Evolutionary conservation across 2,888 invertebrate species (phyloP), one percentile per base, ranked within the genome.

Genomic region (Limenitis camilla): DNA sequence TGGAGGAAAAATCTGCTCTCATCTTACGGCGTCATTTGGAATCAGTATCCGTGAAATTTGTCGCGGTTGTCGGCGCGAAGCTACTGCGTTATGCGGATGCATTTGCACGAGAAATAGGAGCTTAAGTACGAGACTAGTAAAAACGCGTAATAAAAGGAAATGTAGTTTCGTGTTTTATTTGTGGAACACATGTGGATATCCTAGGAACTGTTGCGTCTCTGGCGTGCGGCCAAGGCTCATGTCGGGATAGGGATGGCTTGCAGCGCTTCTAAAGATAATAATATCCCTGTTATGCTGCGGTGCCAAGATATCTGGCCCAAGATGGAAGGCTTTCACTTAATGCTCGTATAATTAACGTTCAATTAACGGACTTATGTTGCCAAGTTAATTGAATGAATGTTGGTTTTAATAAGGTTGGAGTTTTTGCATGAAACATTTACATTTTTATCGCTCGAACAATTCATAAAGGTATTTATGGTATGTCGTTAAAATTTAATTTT

Each of bases 1-100:
- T 62, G 61, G 69, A 68, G 74, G 76, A 72, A 74, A 74, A 81
- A 78, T 79, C 73, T 73, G 69, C 67, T 72, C 74, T 66, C 80
- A 69, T 76, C 80, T 83, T 66, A 67, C 62, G 61, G 68, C 67
- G 65, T 73, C 73, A 68, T 75, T 73, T 67, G 66, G 62, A 75
- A 55, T 76, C 84, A 79, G 69, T 71, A 64, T 55, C 80, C 82
- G 83, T 86, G 80, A 86, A 86, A 86, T 86, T 84, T 69, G 76
- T 69, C 76, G 76, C 73, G 74, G 74, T 76, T 75, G 68, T 68
- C 64, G 61, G 61, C 62, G 62, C 62, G 66, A 62, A 68, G 66
- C 65, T 53, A 49, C 53, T 53, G 51, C 49, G 55, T 53, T 56
- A 56, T 55, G 59, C 47, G 53, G 57, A 62, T 66, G 67, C 65